Evolutionary conservation across 2,797 vertebrate species (phyloP).

Genomic region (Galago senegalensis): DNA sequence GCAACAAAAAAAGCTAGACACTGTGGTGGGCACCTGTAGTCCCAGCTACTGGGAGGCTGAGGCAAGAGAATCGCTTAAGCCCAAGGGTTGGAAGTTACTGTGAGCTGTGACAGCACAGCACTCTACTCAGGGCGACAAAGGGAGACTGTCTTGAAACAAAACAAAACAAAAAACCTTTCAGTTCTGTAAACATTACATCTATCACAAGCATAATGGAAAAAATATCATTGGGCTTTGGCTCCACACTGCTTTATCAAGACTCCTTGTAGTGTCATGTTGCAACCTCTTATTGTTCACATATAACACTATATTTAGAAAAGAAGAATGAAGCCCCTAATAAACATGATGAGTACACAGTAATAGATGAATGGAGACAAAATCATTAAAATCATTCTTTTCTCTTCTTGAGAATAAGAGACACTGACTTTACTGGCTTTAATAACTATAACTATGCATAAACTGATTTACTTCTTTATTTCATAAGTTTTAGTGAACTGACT

Average conservation of each 20-base stretch:
- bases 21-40: too few relatives aligned
- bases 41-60: too few relatives aligned
- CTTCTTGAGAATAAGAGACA: not conserved
- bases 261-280: not conserved
- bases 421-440: slow-evolving; percentile 14
- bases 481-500: not conserved
- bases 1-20: too few relatives aligned
- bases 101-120: too few relatives aligned
- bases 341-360: not conserved
- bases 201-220: slow-evolving; percentile 42
- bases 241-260: slow-evolving; percentile 32
- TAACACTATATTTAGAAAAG: not conserved
- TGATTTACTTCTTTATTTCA: slow-evolving; percentile 54
- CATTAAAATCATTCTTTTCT: not conserved
- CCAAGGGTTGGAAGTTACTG: too few relatives aligned
- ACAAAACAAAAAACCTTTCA: too few relatives aligned
- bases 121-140: too few relatives aligned
- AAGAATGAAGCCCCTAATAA: not conserved
- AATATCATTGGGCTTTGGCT: not conserved
- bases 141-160: too few relatives aligned
- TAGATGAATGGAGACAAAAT: not conserved
- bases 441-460: not conserved
- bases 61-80: too few relatives aligned
- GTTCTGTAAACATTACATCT: slow-evolving; percentile 41
- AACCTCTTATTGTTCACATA: slow-evolving; percentile 36